These are phyloP conservation scores for Himalopsyche phryganea DNA, from an alignment of 1,140 invertebrate species.

Conservation along the genomic window DNA sequence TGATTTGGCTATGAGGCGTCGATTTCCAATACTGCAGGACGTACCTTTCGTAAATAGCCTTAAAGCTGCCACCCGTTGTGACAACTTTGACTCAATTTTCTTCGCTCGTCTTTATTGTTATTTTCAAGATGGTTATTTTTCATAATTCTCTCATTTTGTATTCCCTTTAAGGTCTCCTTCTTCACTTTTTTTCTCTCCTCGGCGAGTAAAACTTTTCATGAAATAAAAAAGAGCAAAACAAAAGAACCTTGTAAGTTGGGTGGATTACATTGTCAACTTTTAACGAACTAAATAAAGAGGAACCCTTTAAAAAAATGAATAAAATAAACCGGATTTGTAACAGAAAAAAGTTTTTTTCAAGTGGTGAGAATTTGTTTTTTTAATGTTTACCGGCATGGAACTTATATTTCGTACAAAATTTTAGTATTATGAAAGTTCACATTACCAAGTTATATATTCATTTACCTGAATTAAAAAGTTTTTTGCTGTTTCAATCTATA, in stretches of 20 bases:
- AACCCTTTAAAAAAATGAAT: constrained; percentile 9
- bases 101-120: constrained; percentile 19
- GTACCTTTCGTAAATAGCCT: no score
- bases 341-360: no score
- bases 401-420: no score
- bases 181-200: not conserved
- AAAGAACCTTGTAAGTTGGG: constrained; percentile 7
- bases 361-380: no score
- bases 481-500: no score
- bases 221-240: constrained; percentile 20
- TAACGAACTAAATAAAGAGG: constrained; percentile 11
- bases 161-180: constrained; percentile 17
- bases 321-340: constrained; percentile 2
- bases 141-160: constrained; percentile 29
- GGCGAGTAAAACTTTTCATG: constrained; percentile 14
- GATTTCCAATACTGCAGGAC: no score
- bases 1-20: no score
- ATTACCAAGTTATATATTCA: no score
- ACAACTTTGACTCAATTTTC: constrained; percentile 30
- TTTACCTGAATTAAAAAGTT: no score
- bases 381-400: no score
- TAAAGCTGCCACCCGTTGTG: constrained; percentile 11
- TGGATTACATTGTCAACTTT: constrained; percentile 18
- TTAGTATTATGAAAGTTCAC: no score
- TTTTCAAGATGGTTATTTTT: constrained; percentile 31